Base-by-base conservation (phyloP, 2,113 vertebrate genomes). In the Labeo catla region DNA sequence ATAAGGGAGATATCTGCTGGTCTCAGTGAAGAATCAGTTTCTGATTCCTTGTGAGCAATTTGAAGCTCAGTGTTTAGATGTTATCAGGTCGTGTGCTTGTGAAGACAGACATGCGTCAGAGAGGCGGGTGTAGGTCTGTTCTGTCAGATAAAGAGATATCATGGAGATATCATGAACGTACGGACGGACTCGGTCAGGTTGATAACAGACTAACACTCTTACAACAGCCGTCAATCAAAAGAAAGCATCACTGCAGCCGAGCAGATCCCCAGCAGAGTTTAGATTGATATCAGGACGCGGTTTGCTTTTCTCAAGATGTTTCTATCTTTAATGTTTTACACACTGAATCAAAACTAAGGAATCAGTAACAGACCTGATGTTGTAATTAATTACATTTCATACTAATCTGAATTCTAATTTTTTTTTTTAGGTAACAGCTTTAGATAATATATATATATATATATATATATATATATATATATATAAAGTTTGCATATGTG, bases 171-270 rank as follows among this genome's bases (percentile, higher is more conserved):
- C 72, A 78, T 68, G 68, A 65, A 50, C 45, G 49, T 87, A 39
- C 36, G 70, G 77, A 19, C n/a, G 47, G 74, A 21, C 86, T 84
- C 68, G 86, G 47, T 74, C 72, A 65, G 76, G 7, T 28, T 80
- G 88, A 89, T 84, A 87, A 89, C 68, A 86, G 84, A 63, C 65
- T 3, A 15, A 57, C 84, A 59, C 39, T 76, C 47, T 81, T 81
- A 88, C 84, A 88, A 82, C 86, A 86, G 59, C 70, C 88, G 86
- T 88, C 89, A 89, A 76, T 89, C 86, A 88, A 89, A 86, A 66
- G 61, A 84, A 70, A 84, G 54, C 49, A n/a, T 76, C 50, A 45
- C 78, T 23, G 54, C 73, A 4, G 36, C 52, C 49, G 23, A 76
- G 45, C 70, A 84, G 79, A 86, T 74, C 39, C 39, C 3, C 39